Evolutionary conservation across 2,113 vertebrate species (phyloP).

Genomic region (Oxyura jamaicensis): DNA sequence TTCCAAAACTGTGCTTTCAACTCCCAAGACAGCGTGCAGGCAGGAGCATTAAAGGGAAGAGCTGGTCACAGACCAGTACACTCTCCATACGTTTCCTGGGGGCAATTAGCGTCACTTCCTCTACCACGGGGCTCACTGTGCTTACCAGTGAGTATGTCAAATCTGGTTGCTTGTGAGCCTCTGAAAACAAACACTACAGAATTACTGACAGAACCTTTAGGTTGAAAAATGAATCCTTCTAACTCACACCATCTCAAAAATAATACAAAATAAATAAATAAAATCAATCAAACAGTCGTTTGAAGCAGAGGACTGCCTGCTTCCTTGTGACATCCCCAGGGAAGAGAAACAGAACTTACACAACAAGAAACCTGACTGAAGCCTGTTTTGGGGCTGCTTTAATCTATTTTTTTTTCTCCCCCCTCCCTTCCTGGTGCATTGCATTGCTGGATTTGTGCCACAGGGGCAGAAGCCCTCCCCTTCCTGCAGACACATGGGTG

Average conservation of each 20-base stretch:
- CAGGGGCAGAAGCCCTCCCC: background rate
- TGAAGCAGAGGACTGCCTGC: background rate
- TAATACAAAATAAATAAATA: background rate
- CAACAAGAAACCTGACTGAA: background rate
- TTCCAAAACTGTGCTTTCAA: slow-evolving; percentile 52
- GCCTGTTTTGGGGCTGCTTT: background rate
- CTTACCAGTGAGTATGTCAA: slow-evolving; percentile 89
- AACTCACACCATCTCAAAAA: background rate
- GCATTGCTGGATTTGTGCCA: background rate
- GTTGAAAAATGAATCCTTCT: slow-evolving; percentile 16
- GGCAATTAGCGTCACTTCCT: slow-evolving; percentile 11
- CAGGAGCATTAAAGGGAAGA: slow-evolving; percentile 41
- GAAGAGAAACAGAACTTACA: background rate
- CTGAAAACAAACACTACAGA: slow-evolving; percentile 73
- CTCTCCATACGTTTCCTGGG: slow-evolving; percentile 3
- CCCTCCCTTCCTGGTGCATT: background rate
- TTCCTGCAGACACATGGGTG: background rate
- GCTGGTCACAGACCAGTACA: slow-evolving; percentile 16
- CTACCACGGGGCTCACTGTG: background rate
- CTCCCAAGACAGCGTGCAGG: background rate
- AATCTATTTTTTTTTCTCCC: background rate
- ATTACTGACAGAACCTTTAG: slow-evolving; percentile 14
- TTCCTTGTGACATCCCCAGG: background rate
- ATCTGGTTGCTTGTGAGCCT: slow-evolving; percentile 83
- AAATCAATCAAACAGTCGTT: background rate